phyloP scores from a whole-genome alignment of 1,140 invertebrate species.

The Tetragnatha versicolor region DNA sequence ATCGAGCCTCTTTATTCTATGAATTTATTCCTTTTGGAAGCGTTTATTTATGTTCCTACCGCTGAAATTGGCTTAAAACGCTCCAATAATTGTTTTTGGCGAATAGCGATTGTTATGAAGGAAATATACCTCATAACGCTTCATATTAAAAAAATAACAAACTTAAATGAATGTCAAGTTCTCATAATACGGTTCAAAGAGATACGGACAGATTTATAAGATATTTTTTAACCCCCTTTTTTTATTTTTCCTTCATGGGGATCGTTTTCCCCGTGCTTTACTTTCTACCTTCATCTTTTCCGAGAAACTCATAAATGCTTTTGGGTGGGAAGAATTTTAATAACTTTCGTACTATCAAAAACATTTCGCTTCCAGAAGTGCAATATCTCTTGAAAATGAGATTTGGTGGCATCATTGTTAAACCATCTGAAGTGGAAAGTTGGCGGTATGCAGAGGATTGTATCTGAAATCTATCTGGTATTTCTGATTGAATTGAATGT shows the following conservation, averaged over 20 bases:
- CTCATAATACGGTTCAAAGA: not conserved
- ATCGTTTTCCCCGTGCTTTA: too few relatives aligned
- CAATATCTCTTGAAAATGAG: conserved; percentile 39
- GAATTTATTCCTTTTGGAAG: not conserved
- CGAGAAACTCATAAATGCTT: not conserved
- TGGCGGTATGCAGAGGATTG: too few relatives aligned
- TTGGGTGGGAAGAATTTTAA: conserved; percentile 29
- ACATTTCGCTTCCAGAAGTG: not conserved
- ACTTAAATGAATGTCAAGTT: not conserved
- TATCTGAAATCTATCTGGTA: too few relatives aligned
- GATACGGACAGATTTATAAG: conserved; percentile 15
- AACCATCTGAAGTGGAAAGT: not conserved
- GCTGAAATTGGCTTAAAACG: not conserved
- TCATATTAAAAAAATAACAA: not conserved
- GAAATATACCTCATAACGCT: not conserved
- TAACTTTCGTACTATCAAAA: conserved; percentile 10
- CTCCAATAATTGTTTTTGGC: not conserved
- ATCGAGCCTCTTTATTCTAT: not conserved
- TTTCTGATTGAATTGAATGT: too few relatives aligned
- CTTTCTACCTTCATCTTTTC: not conserved
- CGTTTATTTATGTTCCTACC: not conserved
- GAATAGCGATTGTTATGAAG: not conserved
- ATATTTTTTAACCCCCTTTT: not conserved
- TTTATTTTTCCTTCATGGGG: not conserved
- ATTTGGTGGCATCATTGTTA: not conserved